A percentile compares a stretch with the other conserved stretches of the same genome.
phyloP scores from a whole-genome alignment of 2,888 invertebrate genomes.

The Caenorhabditis sp. region DNA sequence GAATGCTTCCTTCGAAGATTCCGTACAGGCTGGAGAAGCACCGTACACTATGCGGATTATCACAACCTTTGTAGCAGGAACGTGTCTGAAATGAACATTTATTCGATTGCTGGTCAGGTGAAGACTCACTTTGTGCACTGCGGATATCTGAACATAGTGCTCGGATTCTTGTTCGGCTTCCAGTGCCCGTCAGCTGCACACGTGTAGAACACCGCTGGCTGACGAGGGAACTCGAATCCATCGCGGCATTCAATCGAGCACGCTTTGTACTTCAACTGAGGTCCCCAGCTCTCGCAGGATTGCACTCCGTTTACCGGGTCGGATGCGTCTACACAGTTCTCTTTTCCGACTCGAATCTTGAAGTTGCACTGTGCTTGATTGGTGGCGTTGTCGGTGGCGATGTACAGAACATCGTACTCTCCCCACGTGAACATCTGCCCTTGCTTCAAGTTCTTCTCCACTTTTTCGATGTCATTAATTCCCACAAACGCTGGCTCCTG shows the following conservation, averaged over 20 bases:
- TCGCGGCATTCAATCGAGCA: conserved; percentile 85
- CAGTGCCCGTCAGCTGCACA: conserved; percentile 98
- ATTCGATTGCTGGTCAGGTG: background rate
- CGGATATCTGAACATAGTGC: conserved; percentile 76
- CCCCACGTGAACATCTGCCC: conserved; percentile 78
- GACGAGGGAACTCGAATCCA: conserved; percentile 86
- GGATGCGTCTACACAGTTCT: conserved; percentile 90
- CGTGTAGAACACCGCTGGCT: conserved; percentile 95
- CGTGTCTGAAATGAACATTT: conserved; percentile 83
- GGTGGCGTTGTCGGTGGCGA: conserved; percentile 76
- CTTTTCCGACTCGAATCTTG: conserved; percentile 83
- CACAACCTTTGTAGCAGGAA: conserved; percentile 94
- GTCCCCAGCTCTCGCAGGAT: conserved; percentile 95
- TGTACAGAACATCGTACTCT: conserved; percentile 77
- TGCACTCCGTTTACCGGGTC: conserved; percentile 94
- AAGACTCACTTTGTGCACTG: conserved; percentile 77
- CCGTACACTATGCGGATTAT: conserved; percentile 94
- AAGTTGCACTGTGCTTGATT: conserved; percentile 76
- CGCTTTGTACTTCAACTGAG: conserved; percentile 86
- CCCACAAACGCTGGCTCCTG: conserved; percentile 71
- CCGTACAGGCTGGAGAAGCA: conserved; percentile 94
- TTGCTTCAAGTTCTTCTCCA: conserved; percentile 77
- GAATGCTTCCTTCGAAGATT: conserved; percentile 84
- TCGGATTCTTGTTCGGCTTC: conserved; percentile 84
- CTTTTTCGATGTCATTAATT: conserved; percentile 61